Percentiles rank a stretch among this genome's conserved stretches.
phyloP scores from a whole-genome alignment of 2,113 vertebrate species.

The Ploceus nigricollis region DNA sequence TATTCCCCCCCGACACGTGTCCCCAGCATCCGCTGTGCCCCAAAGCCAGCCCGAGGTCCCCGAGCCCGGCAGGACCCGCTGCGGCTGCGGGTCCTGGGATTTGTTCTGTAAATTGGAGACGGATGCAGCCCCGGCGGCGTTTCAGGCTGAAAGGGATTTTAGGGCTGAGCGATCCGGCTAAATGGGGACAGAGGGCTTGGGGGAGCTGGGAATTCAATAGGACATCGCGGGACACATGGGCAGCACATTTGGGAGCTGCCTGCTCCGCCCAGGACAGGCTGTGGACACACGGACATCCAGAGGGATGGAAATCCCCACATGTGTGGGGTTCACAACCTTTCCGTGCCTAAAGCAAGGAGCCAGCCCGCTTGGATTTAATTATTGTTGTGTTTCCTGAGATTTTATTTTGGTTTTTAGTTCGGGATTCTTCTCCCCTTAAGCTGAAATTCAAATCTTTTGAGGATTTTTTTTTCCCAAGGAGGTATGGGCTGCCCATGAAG shows the following conservation, averaged over 20 bases:
- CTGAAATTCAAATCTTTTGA: not conserved
- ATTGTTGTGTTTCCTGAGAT: rapidly evolving
- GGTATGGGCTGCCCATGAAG: rapidly evolving
- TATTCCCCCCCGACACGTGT: not conserved
- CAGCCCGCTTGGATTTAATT: not conserved
- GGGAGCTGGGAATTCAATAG: not conserved
- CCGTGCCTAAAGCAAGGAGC: not conserved
- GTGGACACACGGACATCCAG: rapidly evolving
- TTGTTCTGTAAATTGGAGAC: not conserved
- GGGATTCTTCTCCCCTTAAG: not conserved
- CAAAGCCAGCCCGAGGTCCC: not conserved
- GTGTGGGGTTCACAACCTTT: not conserved
- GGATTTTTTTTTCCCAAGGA: not conserved
- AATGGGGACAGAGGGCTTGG: not conserved
- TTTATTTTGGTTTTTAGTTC: rapidly evolving
- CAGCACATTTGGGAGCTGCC: not conserved
- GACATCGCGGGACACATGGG: not conserved
- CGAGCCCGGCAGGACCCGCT: not conserved
- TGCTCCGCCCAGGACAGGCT: not conserved
- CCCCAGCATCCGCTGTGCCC: not conserved
- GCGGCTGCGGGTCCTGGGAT: not conserved
- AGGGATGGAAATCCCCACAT: not conserved
- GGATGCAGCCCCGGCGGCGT: not conserved
- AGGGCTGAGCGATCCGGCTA: not conserved
- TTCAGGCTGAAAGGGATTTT: not conserved